phyloP scores from a whole-genome alignment of 1,140 invertebrate genomes.

The Anastrepha obliqua region DNA sequence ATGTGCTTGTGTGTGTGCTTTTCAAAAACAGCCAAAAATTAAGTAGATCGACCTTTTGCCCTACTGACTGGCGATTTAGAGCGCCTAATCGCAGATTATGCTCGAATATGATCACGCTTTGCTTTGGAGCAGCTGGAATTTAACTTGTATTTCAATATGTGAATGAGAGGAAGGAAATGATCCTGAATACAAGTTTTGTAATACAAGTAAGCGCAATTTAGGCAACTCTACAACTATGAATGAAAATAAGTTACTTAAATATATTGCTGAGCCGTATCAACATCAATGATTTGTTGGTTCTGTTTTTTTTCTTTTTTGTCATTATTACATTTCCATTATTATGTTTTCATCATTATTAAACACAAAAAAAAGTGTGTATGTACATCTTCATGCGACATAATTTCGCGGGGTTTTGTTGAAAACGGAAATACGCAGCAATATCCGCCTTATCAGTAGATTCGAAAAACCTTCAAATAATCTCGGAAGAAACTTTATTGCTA shows the following conservation, averaged over 20 bases:
- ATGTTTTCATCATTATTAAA: background rate
- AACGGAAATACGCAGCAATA: constrained; percentile 71
- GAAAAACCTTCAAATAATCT: constrained; percentile 72
- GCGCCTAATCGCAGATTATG: constrained; percentile 4
- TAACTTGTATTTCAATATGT: background rate
- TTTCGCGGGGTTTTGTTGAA: constrained; percentile 26
- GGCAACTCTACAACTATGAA: background rate
- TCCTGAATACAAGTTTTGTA: background rate
- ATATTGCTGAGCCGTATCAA: background rate
- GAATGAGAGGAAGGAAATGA: background rate
- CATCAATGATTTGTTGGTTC: background rate
- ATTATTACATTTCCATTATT: no score
- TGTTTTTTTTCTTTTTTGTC: background rate
- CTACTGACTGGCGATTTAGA: constrained; percentile 20
- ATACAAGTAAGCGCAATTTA: background rate
- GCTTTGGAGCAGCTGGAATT: no score
- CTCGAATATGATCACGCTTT: no score
- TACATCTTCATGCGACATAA: constrained; percentile 24
- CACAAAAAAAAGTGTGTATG: background rate
- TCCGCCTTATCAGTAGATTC: constrained; percentile 67
- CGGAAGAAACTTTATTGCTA: constrained; percentile 55
- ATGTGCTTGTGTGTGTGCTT: background rate
- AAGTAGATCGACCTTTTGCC: constrained; percentile 1
- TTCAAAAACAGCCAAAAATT: background rate
- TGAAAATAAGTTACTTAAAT: background rate